Conservation (phyloP, 2,797 vertebrate species). For the Pipistrellus pipistrellus region DNA sequence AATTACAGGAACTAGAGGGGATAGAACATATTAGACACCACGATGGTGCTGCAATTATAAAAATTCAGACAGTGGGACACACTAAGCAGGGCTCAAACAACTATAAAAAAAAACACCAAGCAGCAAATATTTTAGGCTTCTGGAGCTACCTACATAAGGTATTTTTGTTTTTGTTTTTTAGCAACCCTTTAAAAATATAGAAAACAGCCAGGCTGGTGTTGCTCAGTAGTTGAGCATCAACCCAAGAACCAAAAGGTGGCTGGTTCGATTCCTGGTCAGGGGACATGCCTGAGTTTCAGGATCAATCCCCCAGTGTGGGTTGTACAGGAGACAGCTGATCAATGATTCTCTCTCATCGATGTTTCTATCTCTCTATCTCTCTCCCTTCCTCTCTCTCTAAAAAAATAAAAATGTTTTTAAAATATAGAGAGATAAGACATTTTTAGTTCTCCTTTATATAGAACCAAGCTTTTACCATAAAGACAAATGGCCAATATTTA, state of each 20-base stretch:
- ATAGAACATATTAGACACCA: neutral
- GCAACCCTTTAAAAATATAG: neutral
- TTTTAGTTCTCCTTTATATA: neutral
- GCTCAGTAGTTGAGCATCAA: neutral
- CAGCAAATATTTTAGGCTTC: neutral
- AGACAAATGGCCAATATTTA: neutral
- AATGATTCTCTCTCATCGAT: neutral
- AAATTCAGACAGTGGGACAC: neutral
- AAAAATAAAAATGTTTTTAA: neutral
- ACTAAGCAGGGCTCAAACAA: neutral
- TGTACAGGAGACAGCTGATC: neutral
- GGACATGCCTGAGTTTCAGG: neutral
- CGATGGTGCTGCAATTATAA: neutral
- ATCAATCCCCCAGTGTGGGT: neutral
- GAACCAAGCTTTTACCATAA: slow-evolving; percentile 10
- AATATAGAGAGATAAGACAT: neutral
- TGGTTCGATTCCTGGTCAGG: neutral
- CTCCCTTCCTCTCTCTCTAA: neutral
- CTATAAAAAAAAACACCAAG: neutral
- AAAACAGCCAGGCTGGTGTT: neutral
- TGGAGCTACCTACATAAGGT: neutral
- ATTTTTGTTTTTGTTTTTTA: neutral
- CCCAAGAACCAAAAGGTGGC: neutral
- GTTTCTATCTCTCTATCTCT: neutral
- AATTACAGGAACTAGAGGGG: neutral